Evolutionary conservation across 2,113 vertebrate genomes (phyloP), one percentile per base, ranked within the genome.

Genomic region (Lichenostomus cassidix): DNA sequence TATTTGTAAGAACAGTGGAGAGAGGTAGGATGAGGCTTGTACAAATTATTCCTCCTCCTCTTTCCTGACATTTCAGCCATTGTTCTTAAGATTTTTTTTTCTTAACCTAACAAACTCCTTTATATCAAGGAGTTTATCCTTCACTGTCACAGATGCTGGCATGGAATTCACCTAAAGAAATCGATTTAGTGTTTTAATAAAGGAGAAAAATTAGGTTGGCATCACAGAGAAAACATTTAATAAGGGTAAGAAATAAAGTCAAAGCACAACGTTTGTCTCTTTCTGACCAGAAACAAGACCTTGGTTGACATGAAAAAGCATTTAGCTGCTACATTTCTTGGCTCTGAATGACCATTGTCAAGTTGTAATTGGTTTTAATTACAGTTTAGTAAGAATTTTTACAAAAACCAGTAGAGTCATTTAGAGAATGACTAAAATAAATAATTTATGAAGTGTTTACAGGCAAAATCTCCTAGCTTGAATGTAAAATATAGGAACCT

Each of bases 161-260:
- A 8, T 59, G 39, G 69, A 94, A 87, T 91, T 91, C 65, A 63
- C 37, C 56, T 85, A n/a, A 81, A 91, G 41, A 89, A 92, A 95
- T 93, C 9, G 37, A 90, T 92, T 46, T 84, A 37, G 37, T 87
- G 56, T 58, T 94, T 84, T 89, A 89, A 83, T 83, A 89, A 87
- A 84, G 75, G 52, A 96, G 62, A 86, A 91, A 62, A 95, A 95
- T 79, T 74, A 87, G 81, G 69, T 92, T 94, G 63, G 23, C 64
- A 59, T 88, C 84, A 74, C 35, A 77, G 86, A 58, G 67, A 83
- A 94, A 95, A 55, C 74, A 89, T 92, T 92, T 89, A 75, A 50
- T 95, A 87, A 73, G 39, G 63, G n/a, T 89, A 69, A 85, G 68
- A 85, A 95, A 84, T 85, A 46, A 85, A 91, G 84, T 91, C 62